phyloP scores from a whole-genome alignment of 1,140 invertebrate species.

The Hirudo medicinalis region DNA sequence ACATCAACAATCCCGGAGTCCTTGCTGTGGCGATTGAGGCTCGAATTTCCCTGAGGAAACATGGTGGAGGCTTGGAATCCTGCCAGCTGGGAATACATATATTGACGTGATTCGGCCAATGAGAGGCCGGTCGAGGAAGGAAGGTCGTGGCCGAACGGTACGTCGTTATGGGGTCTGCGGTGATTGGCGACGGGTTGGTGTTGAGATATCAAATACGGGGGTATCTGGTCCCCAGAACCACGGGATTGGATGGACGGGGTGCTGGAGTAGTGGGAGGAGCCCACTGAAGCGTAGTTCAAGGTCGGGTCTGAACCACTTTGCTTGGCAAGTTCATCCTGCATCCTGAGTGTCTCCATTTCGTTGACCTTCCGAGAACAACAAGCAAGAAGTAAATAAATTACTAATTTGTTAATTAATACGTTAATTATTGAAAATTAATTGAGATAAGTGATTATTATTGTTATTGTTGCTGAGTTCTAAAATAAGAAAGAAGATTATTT shows the following conservation, averaged over 20 bases:
- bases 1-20: slow-evolving; percentile 3
- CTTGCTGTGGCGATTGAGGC: slow-evolving; percentile 1
- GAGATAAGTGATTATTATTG: no score
- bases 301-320: background rate
- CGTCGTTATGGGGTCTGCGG: background rate
- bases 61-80: background rate
- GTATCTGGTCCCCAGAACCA: background rate
- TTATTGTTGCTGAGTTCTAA: no score
- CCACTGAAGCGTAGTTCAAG: background rate
- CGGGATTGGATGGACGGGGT: background rate
- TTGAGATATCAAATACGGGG: background rate
- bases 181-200: background rate
- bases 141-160: background rate
- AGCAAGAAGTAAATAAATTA: slow-evolving; percentile 8
- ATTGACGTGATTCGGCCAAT: background rate
- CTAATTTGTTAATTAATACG: no score
- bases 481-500: no score
- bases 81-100: background rate
- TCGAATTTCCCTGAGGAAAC: background rate
- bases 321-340: slow-evolving; percentile 58
- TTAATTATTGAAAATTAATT: no score
- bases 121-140: background rate
- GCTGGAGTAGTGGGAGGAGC: background rate
- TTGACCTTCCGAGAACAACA: slow-evolving; percentile 50
- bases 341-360: slow-evolving; percentile 47